Percentiles rank a stretch among this genome's conserved stretches.
phyloP scores from a whole-genome alignment of 2,888 invertebrate genomes.

The Masnerella sp. region DNA sequence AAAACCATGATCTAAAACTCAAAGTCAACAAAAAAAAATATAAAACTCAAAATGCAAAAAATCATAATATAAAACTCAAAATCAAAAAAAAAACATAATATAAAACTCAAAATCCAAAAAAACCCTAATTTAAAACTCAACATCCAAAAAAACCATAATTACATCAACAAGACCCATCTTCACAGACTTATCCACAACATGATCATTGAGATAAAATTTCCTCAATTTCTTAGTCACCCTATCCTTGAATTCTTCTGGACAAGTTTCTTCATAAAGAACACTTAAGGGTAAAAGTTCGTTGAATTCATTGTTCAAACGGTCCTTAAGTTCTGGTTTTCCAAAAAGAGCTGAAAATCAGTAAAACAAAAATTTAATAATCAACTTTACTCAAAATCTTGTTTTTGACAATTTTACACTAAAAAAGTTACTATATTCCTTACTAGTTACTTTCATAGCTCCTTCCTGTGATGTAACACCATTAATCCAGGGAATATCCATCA shows the following conservation, averaged over 20 bases:
- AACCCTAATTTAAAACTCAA: too few relatives aligned
- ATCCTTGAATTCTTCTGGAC: conserved; percentile 70
- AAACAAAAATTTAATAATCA: not conserved
- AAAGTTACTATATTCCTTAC: too few relatives aligned
- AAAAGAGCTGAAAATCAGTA: conserved; percentile 66
- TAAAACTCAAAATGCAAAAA: too few relatives aligned
- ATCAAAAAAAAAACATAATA: too few relatives aligned
- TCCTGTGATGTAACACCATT: conserved; percentile 86
- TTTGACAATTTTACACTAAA: too few relatives aligned
- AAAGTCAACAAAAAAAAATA: too few relatives aligned
- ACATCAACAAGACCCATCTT: conserved; percentile 81
- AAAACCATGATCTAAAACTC: too few relatives aligned
- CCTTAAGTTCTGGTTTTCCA: conserved; percentile 77
- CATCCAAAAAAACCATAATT: too few relatives aligned
- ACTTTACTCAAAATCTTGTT: not conserved
- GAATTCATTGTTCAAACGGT: conserved; percentile 80
- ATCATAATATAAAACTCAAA: too few relatives aligned
- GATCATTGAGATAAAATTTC: conserved; percentile 80
- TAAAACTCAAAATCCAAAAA: too few relatives aligned
- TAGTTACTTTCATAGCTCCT: conserved; percentile 83
- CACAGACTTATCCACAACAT: conserved; percentile 77
- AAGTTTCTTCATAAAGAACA: conserved; percentile 82
- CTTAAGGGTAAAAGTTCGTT: conserved; percentile 81
- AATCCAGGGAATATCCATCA: conserved; percentile 83
- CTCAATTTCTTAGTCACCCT: conserved; percentile 80